Percentiles rank a stretch among this genome's conserved stretches.
These are phyloP conservation scores for Nephrotoma guestfalica DNA, from an alignment of 2,888 invertebrate genomes.

Conservation along the genomic window DNA sequence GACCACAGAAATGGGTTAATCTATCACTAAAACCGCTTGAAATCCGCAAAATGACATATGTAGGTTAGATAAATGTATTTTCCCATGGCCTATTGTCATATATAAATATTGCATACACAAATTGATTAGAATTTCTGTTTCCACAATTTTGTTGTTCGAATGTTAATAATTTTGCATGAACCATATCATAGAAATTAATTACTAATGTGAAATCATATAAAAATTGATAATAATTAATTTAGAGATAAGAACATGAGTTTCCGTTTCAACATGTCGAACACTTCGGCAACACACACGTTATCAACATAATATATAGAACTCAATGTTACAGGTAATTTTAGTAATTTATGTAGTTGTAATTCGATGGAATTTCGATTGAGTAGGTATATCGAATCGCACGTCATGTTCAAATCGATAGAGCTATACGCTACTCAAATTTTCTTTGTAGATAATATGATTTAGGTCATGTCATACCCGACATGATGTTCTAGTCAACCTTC, in stretches of 20 bases:
- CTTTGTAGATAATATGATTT: not conserved
- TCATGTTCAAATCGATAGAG: not conserved
- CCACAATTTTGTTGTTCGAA: not conserved
- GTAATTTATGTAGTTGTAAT: too few relatives aligned
- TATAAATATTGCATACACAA: not conserved
- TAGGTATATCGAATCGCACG: not conserved
- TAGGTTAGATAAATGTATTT: not conserved
- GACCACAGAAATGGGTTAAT: not conserved
- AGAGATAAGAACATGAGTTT: not conserved
- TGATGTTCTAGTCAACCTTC: not conserved
- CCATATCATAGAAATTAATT: not conserved
- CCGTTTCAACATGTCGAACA: not conserved
- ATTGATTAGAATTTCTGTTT: not conserved
- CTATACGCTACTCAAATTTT: not conserved
- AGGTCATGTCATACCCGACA: not conserved
- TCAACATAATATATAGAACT: not conserved
- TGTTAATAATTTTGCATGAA: not conserved
- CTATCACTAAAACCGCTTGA: not conserved
- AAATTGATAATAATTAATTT: not conserved
- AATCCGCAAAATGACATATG: not conserved
- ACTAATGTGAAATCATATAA: not conserved
- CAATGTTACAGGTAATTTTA: not conserved
- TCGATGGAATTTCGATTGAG: not conserved
- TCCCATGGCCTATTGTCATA: not conserved
- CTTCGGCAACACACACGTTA: not conserved